These are phyloP conservation scores for Sisor rabdophorus DNA, from an alignment of 2,113 vertebrate genomes.

Conservation along the genomic window DNA sequence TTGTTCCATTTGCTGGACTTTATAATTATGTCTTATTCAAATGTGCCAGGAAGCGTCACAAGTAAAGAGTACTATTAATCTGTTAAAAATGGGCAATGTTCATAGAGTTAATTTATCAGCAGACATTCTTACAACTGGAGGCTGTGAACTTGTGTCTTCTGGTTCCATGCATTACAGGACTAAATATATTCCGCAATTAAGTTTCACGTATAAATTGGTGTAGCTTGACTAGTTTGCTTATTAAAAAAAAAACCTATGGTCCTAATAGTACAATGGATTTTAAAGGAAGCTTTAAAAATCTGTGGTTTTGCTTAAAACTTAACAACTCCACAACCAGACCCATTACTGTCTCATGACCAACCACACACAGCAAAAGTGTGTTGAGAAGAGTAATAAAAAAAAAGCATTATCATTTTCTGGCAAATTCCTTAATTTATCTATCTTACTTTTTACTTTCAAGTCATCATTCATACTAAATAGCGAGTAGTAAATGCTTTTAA, in stretches of 20 bases:
- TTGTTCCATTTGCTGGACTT: background rate
- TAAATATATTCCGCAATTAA: slow-evolving; percentile 43
- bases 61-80: background rate
- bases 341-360: background rate
- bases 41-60: background rate
- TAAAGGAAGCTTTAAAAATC: slow-evolving; percentile 1
- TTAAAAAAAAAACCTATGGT: slow-evolving; percentile 12
- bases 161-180: slow-evolving; percentile 1
- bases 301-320: background rate
- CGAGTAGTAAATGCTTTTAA: background rate
- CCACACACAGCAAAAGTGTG: background rate
- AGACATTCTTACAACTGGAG: background rate
- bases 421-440: background rate
- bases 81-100: background rate
- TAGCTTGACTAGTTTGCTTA: slow-evolving; percentile 24
- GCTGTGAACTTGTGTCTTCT: background rate
- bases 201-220: background rate
- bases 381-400: background rate
- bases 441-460: background rate
- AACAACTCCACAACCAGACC: background rate
- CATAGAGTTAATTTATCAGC: background rate
- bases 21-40: background rate
- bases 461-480: background rate
- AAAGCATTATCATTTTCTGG: background rate
- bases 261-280: slow-evolving; percentile 35